Evolutionary conservation across 2,888 invertebrate species (phyloP), one percentile per base, ranked within the genome.

Genomic region (Aporophyla lueneburgensis): DNA sequence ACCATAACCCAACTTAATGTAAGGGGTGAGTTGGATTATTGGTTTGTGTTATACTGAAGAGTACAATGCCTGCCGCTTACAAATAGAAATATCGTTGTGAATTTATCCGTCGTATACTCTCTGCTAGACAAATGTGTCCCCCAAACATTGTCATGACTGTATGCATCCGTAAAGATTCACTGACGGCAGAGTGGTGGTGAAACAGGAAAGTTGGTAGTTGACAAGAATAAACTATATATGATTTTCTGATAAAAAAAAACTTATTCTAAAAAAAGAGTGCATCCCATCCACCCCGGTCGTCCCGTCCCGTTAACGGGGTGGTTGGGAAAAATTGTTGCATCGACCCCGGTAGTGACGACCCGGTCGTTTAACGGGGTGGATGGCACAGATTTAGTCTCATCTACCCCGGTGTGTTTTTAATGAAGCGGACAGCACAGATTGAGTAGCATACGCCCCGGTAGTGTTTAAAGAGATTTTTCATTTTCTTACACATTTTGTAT

Each of bases 1-100:
- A 1, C 14, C 24, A 14, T 46, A 0, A 0, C 5, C 5, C 2
- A 58, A 21, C 21, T 9, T 46, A 1, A 0, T 43, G 10, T 69
- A 46, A 27, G 46, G 21, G 43, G 69, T 69, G 9, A 69, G 69
- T 59, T 61, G 21, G 2, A 59, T 59, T n/a, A 19, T 53, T 14
- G 24, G 24, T 69, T 56, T 14, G 7, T 56, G 2, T 24, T 19
- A 40, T 46, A 43, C 12, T n/a, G 16, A 33, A 33, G 10, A 27
- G 27, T 59, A 21, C 5, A 59, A 33, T 10, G 27, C 59, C 27
- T 59, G 59, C 59, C 2, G 1, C 2, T 19, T 33, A 21, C 27
- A 33, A 33, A n/a, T 10, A n/a, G 21, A 53, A 53, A 59, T 19
- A 27, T 58, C 19, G 19, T 27, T 19, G 10, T 59, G 27, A 59